Evolutionary conservation across 2,888 invertebrate genomes (phyloP), one percentile per base, ranked within the genome.

Genomic region (Ophion costatus): DNA sequence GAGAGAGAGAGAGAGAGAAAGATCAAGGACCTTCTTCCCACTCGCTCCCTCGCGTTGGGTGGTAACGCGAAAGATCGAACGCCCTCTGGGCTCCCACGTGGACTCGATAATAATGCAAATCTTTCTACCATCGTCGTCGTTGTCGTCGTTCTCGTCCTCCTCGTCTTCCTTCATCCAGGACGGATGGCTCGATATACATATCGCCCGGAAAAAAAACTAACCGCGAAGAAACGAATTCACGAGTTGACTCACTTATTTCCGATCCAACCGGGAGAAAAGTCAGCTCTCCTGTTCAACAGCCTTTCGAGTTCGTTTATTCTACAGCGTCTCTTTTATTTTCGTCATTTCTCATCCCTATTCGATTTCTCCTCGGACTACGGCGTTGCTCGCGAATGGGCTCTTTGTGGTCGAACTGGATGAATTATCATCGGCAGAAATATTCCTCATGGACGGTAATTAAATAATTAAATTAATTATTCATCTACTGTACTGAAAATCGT

Each of bases 91-190:
- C 67, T 78, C 61, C 61, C 64, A 79, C 78, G 70, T 74, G 61
- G 42, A 64, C 74, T 63, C 82, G 78, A 83, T 78, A 78, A 73
- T 79, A 78, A 83, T 73, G 82, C 78, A 83, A 83, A 83, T 83
- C 74, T 78, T 69, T 38, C 56, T 66, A 45, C 51, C 61, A 45
- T 74, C 74, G 57, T 82, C 24, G 5, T 17, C 24, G 5, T 17
- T 38, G 14, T 51, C 63, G 59, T 82, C 75, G 61, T 69, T 51
- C 61, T 79, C 74, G 63, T 75, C 42, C 63, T 70, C 63, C 61
- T 79, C 74, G 63, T 75, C 42, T 69, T 70, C 63, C 33, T 73
- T 78, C 61, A 20, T 24, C 66, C 45, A 59, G 20, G 59, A 29
- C 70, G 63, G 66, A 82, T 71, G 67, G 4, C 66, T 22, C 51